phyloP scores from a whole-genome alignment of 2,113 vertebrate species.

The Heterochromis multidens region DNA sequence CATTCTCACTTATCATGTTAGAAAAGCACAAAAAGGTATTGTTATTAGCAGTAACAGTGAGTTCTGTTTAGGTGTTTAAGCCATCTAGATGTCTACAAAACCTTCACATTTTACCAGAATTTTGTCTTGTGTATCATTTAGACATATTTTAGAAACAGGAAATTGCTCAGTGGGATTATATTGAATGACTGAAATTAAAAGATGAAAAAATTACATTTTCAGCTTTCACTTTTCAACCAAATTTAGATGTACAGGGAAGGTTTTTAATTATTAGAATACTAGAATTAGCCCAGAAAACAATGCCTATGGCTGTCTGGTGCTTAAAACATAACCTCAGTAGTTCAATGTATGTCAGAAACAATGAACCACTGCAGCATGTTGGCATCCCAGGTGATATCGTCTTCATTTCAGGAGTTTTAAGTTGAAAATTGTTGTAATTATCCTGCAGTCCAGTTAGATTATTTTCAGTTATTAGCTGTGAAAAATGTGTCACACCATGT shows the following conservation, averaged over 20 bases:
- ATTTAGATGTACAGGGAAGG: not conserved
- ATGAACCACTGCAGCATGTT: not conserved
- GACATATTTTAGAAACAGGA: not conserved
- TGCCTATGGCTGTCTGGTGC: not conserved
- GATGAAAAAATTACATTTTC: not conserved
- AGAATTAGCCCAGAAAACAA: not conserved
- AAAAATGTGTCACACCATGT: not conserved
- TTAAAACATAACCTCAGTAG: not conserved
- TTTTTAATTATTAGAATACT: not conserved
- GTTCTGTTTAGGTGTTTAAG: too few species aligned
- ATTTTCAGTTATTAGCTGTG: not conserved
- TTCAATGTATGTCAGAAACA: not conserved
- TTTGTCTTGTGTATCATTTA: not conserved
- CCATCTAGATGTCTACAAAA: too few species aligned
- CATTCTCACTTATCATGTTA: not conserved
- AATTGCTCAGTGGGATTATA: not conserved
- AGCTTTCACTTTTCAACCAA: not conserved
- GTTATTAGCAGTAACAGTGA: not conserved
- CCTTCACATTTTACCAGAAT: not conserved
- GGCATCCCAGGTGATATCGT: not conserved
- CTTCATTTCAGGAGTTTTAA: not conserved
- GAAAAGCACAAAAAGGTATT: not conserved
- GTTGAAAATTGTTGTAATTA: not conserved
- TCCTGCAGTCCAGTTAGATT: not conserved
- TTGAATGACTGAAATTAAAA: not conserved